A percentile compares a stretch with the other conserved stretches of the same genome.
Conservation (phyloP, 2,888 invertebrate genomes). For the Sinotaia quadrata region DNA sequence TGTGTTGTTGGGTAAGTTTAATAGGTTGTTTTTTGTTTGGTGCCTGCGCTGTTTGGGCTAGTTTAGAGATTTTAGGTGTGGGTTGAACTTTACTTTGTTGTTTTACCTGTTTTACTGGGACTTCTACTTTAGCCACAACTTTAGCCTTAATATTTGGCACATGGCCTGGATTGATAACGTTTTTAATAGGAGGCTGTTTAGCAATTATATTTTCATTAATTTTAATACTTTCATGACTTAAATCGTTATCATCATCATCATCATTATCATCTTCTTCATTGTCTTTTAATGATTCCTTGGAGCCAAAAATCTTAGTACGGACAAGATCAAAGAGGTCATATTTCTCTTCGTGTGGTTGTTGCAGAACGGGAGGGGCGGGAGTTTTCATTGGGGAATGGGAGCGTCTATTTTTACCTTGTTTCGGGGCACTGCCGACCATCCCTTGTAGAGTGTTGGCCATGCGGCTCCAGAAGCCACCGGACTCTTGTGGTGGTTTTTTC, state of each 20-base stretch:
- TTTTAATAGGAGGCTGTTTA: too few relatives aligned
- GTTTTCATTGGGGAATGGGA: background rate
- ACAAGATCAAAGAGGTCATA: constrained; percentile 37
- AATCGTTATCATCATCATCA: constrained; percentile 18
- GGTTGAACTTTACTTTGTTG: too few relatives aligned
- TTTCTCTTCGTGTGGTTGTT: constrained; percentile 37
- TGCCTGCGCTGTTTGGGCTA: too few relatives aligned
- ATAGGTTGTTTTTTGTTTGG: too few relatives aligned
- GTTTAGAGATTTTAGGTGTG: too few relatives aligned
- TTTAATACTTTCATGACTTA: too few relatives aligned
- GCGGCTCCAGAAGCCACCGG: constrained; percentile 19
- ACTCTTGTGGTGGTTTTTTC: background rate
- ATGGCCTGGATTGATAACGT: too few relatives aligned
- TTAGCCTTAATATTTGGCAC: too few relatives aligned
- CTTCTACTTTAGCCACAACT: too few relatives aligned
- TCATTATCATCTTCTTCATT: background rate
- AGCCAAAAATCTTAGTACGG: constrained; percentile 14
- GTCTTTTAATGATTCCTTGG: background rate
- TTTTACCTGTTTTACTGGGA: too few relatives aligned
- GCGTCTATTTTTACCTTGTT: background rate
- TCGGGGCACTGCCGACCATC: constrained; percentile 16
- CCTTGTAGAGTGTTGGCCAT: constrained; percentile 4
- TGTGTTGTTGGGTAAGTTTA: too few relatives aligned
- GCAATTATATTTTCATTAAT: too few relatives aligned
- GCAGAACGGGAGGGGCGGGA: constrained; percentile 4